Evolutionary conservation across 2,113 vertebrate species (phyloP).

Genomic region (Hippocampus comes): DNA sequence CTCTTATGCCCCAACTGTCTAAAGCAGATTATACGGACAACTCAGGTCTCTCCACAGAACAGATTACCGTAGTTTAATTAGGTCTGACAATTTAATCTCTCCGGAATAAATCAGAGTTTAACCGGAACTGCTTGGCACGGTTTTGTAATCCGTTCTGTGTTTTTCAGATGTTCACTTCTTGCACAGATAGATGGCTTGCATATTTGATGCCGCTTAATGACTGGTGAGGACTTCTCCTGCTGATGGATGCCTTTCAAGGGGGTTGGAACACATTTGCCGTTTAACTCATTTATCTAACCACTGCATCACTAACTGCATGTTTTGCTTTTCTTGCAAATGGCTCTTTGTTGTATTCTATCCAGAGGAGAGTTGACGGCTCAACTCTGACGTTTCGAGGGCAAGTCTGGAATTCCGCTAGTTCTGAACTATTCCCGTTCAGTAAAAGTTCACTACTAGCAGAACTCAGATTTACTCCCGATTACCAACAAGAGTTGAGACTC

Average conservation of each 20-base stretch:
- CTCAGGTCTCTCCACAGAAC: conserved; percentile 49
- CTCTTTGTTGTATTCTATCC: not conserved
- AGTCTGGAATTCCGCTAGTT: conserved; percentile 82
- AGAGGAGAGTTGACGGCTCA: not conserved
- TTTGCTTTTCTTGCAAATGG: not conserved
- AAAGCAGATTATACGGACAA: conserved; percentile 70
- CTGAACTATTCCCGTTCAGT: conserved; percentile 75
- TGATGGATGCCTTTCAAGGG: conserved; percentile 30
- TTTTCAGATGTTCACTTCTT: conserved; percentile 20
- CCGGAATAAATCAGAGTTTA: conserved; percentile 50
- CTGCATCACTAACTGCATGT: not conserved
- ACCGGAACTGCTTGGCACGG: conserved; percentile 42
- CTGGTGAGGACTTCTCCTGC: conserved; percentile 10
- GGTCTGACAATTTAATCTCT: conserved; percentile 67
- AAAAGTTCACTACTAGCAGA: conserved; percentile 84
- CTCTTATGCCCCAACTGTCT: conserved; percentile 23
- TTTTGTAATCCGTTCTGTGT: conserved; percentile 52
- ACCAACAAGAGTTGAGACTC: conserved; percentile 24
- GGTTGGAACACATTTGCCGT: conserved; percentile 12
- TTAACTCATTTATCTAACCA: not conserved
- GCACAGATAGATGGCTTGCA: conserved; percentile 12
- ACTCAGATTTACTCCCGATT: conserved; percentile 75
- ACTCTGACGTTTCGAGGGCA: conserved; percentile 58
- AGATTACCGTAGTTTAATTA: conserved; percentile 60
- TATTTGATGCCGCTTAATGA: conserved; percentile 15